These are phyloP conservation scores for Ceratina calcarata DNA, from an alignment of 1,140 invertebrate species.

Conservation along the genomic window DNA sequence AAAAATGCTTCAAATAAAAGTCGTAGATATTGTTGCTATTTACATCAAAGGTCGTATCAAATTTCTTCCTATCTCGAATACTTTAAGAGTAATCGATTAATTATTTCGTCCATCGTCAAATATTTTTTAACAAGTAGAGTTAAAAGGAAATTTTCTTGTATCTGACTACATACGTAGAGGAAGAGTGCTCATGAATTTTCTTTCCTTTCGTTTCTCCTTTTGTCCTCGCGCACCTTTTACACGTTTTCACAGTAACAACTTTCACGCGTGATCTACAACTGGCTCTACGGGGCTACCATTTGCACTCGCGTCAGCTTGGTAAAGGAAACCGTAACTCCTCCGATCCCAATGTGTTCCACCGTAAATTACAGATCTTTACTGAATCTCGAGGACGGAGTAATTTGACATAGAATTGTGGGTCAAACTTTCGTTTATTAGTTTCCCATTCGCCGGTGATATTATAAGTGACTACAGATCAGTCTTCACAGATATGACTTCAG, in stretches of 20 bases:
- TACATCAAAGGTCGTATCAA: too few species aligned
- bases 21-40: too few species aligned
- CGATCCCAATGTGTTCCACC: neutral
- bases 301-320: neutral
- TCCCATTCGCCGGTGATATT: neutral
- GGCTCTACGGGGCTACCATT: neutral
- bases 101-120: too few species aligned
- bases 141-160: too few species aligned
- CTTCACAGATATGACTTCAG: neutral
- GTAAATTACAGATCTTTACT: neutral
- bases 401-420: neutral
- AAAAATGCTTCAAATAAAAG: too few species aligned
- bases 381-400: neutral
- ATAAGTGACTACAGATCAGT: neutral
- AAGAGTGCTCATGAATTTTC: neutral
- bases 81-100: too few species aligned
- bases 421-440: neutral
- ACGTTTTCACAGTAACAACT: neutral
- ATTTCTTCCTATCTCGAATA: too few species aligned
- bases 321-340: neutral
- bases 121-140: too few species aligned
- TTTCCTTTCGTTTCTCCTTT: neutral
- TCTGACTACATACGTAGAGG: too few species aligned
- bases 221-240: neutral
- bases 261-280: constrained; percentile 8